phyloP scores from a whole-genome alignment of 2,113 vertebrate genomes.

The Halcyon senegalensis region DNA sequence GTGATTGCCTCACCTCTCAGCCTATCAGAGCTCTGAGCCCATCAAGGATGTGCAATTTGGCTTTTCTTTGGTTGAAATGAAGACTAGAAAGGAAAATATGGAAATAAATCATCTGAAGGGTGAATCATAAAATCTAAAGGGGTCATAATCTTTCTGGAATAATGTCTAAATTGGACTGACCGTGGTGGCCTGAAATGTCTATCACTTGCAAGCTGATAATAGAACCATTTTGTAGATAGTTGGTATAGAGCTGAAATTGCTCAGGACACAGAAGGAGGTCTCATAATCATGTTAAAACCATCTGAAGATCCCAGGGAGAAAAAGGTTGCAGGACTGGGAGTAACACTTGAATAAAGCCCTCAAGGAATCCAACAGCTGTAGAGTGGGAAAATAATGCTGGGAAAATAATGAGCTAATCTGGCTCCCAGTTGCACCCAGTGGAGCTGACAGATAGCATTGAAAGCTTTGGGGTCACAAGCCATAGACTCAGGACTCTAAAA shows the following conservation, averaged over 20 bases:
- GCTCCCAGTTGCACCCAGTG: constrained; percentile 30
- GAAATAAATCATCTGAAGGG: constrained; percentile 23
- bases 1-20: constrained; percentile 29
- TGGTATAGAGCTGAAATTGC: constrained; percentile 5
- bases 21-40: constrained; percentile 42
- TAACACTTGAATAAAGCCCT: constrained; percentile 39
- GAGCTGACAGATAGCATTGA: not conserved
- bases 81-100: constrained; percentile 17
- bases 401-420: constrained; percentile 60
- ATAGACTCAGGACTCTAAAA: not conserved
- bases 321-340: constrained; percentile 29
- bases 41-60: constrained; percentile 36
- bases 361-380: constrained; percentile 48
- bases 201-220: constrained; percentile 39
- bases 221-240: not conserved
- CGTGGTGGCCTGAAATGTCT: not conserved
- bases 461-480: not conserved
- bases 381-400: constrained; percentile 38
- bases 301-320: constrained; percentile 42
- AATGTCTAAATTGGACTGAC: constrained; percentile 28
- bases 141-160: constrained; percentile 32
- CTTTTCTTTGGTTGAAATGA: constrained; percentile 47
- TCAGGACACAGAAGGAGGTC: constrained; percentile 7
- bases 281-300: constrained; percentile 23
- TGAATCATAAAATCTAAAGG: constrained; percentile 25